Evolutionary conservation across 2,888 invertebrate genomes (phyloP).

Genomic region (Scaptodrosophila latifasciaeformis): DNA sequence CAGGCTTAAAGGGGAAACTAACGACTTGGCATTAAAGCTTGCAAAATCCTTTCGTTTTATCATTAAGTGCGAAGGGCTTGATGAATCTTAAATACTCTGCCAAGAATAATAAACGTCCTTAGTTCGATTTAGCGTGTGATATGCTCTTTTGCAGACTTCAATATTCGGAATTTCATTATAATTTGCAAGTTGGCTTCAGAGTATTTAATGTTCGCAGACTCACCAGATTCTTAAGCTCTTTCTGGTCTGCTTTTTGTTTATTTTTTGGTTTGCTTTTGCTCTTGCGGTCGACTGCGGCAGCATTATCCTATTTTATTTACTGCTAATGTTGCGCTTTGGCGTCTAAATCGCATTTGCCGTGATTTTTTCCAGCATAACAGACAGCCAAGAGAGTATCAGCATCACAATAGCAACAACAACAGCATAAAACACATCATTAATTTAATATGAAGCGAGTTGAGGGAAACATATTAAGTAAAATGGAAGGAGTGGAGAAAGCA

Average conservation of each 20-base stretch:
- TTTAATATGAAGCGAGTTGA: constrained; percentile 51
- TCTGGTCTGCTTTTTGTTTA: background rate
- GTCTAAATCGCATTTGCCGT: constrained; percentile 62
- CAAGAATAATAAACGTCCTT: no score
- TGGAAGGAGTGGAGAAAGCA: constrained; percentile 17
- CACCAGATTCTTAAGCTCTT: background rate
- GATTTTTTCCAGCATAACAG: constrained; percentile 42
- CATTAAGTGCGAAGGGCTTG: no score
- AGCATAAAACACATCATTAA: constrained; percentile 68
- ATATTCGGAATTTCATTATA: no score
- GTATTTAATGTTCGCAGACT: no score
- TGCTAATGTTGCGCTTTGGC: constrained; percentile 67
- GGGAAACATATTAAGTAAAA: constrained; percentile 14
- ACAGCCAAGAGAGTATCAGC: constrained; percentile 7
- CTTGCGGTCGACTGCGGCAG: constrained; percentile 61
- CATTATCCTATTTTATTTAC: constrained; percentile 67
- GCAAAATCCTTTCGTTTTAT: constrained; percentile 55
- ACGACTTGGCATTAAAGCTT: constrained; percentile 34
- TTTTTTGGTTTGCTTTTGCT: background rate
- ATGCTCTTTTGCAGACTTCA: no score
- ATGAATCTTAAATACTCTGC: no score
- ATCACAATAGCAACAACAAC: constrained; percentile 21
- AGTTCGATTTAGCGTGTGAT: no score
- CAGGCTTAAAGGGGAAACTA: no score
- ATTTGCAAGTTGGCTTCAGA: no score